Percentiles rank a stretch among this genome's conserved stretches.
These are phyloP conservation scores for Doryteuthis pealeii DNA, from an alignment of 1,140 invertebrate genomes.

Conservation along the genomic window DNA sequence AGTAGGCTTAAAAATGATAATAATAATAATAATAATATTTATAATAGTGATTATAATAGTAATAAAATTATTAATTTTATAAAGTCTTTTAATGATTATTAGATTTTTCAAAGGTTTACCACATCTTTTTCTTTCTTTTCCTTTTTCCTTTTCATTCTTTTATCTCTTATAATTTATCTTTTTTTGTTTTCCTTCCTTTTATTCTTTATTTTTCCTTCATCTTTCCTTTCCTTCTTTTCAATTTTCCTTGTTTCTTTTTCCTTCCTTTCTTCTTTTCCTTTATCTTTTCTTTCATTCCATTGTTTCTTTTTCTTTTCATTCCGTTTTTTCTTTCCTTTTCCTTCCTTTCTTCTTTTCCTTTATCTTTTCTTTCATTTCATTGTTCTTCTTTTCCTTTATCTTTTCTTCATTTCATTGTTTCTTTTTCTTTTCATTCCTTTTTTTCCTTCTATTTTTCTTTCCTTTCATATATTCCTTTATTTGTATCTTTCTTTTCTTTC, in stretches of 20 bases:
- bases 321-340: background rate
- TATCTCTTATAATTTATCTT: background rate
- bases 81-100: no score
- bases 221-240: background rate
- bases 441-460: no score
- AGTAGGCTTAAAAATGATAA: no score
- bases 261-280: background rate
- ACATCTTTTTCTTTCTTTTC: background rate
- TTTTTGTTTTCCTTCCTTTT: background rate
- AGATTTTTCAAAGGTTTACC: no score
- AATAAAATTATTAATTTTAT: no score
- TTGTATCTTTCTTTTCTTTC: no score
- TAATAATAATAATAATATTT: no score
- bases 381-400: no score
- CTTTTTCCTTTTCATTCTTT: background rate
- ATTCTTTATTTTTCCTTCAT: background rate
- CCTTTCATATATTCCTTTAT: no score
- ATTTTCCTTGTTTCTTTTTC: background rate
- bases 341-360: background rate
- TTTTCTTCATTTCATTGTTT: no score
- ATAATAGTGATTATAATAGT: no score
- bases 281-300: background rate
- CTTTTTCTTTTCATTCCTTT: background rate
- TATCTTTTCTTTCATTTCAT: no score
- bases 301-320: background rate